These are phyloP conservation scores for Ancistrus triradiatus DNA, from an alignment of 2,113 vertebrate genomes.

Conservation along the genomic window DNA sequence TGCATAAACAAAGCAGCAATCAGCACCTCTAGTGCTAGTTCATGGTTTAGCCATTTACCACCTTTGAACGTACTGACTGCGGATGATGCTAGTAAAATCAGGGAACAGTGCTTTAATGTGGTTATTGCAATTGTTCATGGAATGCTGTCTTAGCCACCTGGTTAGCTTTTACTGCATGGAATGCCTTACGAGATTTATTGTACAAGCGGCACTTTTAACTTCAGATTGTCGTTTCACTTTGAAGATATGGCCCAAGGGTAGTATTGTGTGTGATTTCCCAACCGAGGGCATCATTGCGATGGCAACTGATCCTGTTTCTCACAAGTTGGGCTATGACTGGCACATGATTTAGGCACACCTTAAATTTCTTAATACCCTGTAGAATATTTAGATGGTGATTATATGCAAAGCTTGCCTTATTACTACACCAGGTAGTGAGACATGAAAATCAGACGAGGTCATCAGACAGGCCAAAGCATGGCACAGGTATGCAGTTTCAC, in stretches of 20 bases:
- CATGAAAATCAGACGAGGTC: no score
- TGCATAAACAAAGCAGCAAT: not conserved
- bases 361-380: not conserved
- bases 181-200: conserved; percentile 43
- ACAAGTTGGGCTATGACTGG: not conserved
- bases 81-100: conserved; percentile 1
- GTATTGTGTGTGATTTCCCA: conserved; percentile 28
- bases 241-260: conserved; percentile 27
- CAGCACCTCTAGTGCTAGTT: not conserved
- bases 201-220: conserved; percentile 31
- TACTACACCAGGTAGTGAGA: not conserved
- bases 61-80: not conserved
- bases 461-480: no score
- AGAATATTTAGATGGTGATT: not conserved
- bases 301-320: conserved; percentile 8
- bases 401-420: not conserved
- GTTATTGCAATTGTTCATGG: conserved; percentile 1
- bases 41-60: not conserved
- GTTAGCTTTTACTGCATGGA: conserved; percentile 31
- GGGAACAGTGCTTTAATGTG: not conserved
- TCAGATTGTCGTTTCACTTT: conserved; percentile 20
- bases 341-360: not conserved
- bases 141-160: conserved; percentile 12
- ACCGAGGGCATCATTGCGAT: conserved; percentile 21
- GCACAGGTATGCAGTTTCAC: no score